These are phyloP conservation scores for Gambusia affinis DNA, from an alignment of 2,113 vertebrate genomes.

Conservation along the genomic window DNA sequence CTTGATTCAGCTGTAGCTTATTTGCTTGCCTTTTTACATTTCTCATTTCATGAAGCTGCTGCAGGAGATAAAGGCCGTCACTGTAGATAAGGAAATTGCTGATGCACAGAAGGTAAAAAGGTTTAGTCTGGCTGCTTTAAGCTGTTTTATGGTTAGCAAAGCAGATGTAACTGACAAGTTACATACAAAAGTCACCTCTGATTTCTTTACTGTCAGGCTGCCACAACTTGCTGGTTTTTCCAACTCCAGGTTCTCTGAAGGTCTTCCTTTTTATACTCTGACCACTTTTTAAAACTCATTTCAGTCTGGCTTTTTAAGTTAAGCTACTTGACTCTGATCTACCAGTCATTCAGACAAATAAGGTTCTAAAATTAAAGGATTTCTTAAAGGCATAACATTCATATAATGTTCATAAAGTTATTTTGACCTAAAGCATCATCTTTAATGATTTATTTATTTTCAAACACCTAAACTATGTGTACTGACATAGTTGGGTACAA, in stretches of 20 bases:
- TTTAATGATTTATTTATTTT: too few relatives aligned
- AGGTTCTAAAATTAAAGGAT: too few relatives aligned
- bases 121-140: background rate
- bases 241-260: too few relatives aligned
- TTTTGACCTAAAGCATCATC: background rate
- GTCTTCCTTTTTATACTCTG: too few relatives aligned
- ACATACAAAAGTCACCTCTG: background rate
- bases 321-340: too few relatives aligned
- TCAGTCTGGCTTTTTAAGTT: too few relatives aligned
- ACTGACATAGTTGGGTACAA: background rate
- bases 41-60: background rate
- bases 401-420: background rate
- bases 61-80: background rate
- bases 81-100: background rate
- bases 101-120: constrained; percentile 13
- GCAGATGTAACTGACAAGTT: background rate
- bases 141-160: background rate
- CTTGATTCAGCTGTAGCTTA: background rate
- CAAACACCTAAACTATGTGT: background rate
- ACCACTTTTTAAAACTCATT: too few relatives aligned
- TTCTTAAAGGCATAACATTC: background rate
- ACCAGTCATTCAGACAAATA: too few relatives aligned
- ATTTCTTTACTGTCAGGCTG: background rate
- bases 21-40: background rate
- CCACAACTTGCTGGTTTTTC: too few relatives aligned